Conservation (phyloP, 1,140 invertebrate species). For the Drosophila navojoa region DNA sequence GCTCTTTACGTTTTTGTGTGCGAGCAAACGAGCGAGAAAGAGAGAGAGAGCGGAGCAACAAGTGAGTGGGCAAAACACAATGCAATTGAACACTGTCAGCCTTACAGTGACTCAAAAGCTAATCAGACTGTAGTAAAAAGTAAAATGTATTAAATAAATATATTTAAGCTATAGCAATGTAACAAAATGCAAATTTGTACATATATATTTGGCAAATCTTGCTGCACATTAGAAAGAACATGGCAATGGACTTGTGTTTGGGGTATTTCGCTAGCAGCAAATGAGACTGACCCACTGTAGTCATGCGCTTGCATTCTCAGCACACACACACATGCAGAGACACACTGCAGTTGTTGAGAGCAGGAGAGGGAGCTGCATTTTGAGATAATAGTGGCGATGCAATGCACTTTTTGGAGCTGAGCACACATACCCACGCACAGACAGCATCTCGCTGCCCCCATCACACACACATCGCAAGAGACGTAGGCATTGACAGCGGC, state of each 20-base stretch:
- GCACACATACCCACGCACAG: background rate
- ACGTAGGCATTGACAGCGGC: constrained; percentile 70
- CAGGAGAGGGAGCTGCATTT: constrained; percentile 18
- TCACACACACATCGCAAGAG: constrained; percentile 68
- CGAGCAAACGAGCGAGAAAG: constrained; percentile 28
- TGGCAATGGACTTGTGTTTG: background rate
- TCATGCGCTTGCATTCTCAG: constrained; percentile 42
- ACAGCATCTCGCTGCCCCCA: constrained; percentile 52
- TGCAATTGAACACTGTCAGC: constrained; percentile 47
- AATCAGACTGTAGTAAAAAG: background rate
- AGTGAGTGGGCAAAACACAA: constrained; percentile 38
- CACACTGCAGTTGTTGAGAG: constrained; percentile 26
- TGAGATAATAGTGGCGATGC: background rate
- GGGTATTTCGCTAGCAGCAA: background rate
- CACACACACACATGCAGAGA: background rate
- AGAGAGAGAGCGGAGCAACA: constrained; percentile 14
- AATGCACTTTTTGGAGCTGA: constrained; percentile 37
- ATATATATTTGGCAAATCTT: no score
- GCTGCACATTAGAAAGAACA: no score
- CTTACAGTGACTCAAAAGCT: constrained; percentile 39
- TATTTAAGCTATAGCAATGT: no score
- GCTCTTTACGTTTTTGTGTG: constrained; percentile 26
- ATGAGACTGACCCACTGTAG: constrained; percentile 34
- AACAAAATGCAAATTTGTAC: no score
- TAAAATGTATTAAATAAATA: no score